Base-by-base conservation (phyloP, 2,797 vertebrate genomes). In the Accipiter badius region DNA sequence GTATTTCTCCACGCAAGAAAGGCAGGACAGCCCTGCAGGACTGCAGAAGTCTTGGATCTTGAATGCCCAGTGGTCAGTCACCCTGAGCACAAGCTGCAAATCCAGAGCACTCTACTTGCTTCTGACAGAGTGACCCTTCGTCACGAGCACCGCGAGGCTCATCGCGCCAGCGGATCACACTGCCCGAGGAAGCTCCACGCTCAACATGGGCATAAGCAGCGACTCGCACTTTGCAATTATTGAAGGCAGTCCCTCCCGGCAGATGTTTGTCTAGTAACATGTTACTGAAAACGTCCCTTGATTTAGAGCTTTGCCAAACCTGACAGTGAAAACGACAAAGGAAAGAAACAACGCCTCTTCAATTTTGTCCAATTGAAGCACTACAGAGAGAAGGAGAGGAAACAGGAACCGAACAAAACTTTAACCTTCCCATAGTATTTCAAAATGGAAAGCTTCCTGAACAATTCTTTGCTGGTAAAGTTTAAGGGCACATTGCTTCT, bases 211-310 rank as follows among this genome's bases (percentile, higher is more conserved):
- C 47, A 57, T 20, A 39, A 81, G 59, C 1, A 14, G 33, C 4
- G 2, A 29, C 16, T 86, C 8, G 1, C 12, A 15, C 4, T 5
- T 72, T 0, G 0, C 15, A 39, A 2, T 57, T 42, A 24, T 4
- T 25, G 37, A 78, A 72, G 13, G 54, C 14, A 72, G 2, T 50
- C 57, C 50, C 25, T 19, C 13, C 3, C 6, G 5, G 19, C 33
- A 65, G 35, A 33, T 20, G 15, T 40, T 71, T 73, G 15, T 24
- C n/a, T 69, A 26, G 18, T 52, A 86, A 42, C 18, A 10, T 3
- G 16, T 16, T 49, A 61, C 50, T 80, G 47, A 47, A 89, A 92
- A 57, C 14, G 3, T 57, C 22, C 37, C 55, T 71, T 40, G 25
- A 57, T 55, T 52, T 58, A 47, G 31, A 83, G 17, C 21, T 61